phyloP scores from a whole-genome alignment of 1,140 invertebrate genomes.

The Eumeta japonica region DNA sequence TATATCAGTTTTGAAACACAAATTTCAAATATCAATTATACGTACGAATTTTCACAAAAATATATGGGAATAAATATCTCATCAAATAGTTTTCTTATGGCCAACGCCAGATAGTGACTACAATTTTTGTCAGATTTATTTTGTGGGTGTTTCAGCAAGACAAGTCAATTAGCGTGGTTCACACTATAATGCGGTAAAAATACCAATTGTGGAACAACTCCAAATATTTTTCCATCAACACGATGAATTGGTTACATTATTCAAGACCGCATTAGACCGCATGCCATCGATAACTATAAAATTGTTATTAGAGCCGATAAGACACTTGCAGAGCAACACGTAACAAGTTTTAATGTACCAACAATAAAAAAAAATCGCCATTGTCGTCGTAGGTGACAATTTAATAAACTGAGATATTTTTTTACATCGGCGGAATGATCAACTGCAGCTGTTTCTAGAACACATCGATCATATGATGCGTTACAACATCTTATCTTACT shows the following conservation, averaged over 20 bases:
- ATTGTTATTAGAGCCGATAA: slow-evolving; percentile 38
- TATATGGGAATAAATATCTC: slow-evolving; percentile 37
- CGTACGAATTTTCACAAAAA: too few relatives aligned
- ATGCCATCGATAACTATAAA: slow-evolving; percentile 39
- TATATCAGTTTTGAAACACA: too few relatives aligned
- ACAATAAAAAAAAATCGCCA: slow-evolving; percentile 46
- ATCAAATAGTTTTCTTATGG: slow-evolving; percentile 29
- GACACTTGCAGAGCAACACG: slow-evolving; percentile 30
- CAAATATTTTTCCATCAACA: slow-evolving; percentile 37
- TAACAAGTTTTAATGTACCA: slow-evolving; percentile 44
- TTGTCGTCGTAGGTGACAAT: slow-evolving; percentile 43
- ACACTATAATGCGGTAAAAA: slow-evolving; percentile 24
- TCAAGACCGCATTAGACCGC: slow-evolving; percentile 19
- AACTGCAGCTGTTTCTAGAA: slow-evolving; percentile 35
- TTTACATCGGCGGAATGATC: slow-evolving; percentile 28
- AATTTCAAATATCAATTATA: too few relatives aligned
- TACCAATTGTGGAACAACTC: slow-evolving; percentile 22
- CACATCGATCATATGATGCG: slow-evolving; percentile 47
- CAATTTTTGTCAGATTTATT: slow-evolving; percentile 42
- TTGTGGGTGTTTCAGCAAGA: slow-evolving; percentile 28
- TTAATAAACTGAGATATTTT: slow-evolving; percentile 42
- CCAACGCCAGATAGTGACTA: slow-evolving; percentile 24
- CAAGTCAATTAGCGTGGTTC: too few relatives aligned
- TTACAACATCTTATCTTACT: slow-evolving; percentile 56
- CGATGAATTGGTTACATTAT: slow-evolving; percentile 33